phyloP scores from a whole-genome alignment of 2,888 invertebrate genomes.

The Bellardia bayeri region DNA sequence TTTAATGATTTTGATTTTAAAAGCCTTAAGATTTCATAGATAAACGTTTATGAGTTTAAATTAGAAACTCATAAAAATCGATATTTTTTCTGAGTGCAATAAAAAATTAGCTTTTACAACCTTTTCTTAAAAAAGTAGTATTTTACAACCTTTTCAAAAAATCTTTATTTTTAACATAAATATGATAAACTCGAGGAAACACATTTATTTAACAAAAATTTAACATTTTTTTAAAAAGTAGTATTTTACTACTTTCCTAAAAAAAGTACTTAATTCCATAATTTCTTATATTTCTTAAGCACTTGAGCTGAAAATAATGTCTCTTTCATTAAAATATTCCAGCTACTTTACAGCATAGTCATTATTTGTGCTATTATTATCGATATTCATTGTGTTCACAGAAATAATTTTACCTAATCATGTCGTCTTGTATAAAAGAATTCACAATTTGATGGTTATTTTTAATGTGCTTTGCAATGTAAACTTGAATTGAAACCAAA shows the following conservation, averaged over 20 bases:
- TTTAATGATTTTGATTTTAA: slow-evolving; percentile 27
- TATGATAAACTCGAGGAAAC: too few species aligned
- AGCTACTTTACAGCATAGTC: slow-evolving; percentile 28
- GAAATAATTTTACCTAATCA: slow-evolving; percentile 50
- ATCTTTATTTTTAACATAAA: background rate
- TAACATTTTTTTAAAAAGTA: too few species aligned
- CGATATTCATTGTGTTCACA: slow-evolving; percentile 18
- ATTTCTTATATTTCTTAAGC: background rate
- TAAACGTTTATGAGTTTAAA: background rate
- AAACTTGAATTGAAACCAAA: slow-evolving; percentile 27
- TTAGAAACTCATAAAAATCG: background rate
- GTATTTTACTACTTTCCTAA: too few species aligned
- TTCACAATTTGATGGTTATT: slow-evolving; percentile 37
- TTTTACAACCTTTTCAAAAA: background rate
- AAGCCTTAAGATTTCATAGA: slow-evolving; percentile 23
- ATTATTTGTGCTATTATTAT: slow-evolving; percentile 14
- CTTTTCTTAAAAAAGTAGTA: background rate
- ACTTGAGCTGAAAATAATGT: background rate
- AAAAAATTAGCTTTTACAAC: too few species aligned
- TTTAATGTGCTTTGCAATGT: slow-evolving; percentile 21
- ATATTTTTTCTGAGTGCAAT: background rate
- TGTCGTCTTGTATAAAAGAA: slow-evolving; percentile 25
- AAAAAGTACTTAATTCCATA: background rate
- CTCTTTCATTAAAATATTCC: background rate
- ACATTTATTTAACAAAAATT: too few species aligned